Evolutionary conservation across 2,797 vertebrate genomes (phyloP), one percentile per base, ranked within the genome.

Genomic region (Tangara arthus): DNA sequence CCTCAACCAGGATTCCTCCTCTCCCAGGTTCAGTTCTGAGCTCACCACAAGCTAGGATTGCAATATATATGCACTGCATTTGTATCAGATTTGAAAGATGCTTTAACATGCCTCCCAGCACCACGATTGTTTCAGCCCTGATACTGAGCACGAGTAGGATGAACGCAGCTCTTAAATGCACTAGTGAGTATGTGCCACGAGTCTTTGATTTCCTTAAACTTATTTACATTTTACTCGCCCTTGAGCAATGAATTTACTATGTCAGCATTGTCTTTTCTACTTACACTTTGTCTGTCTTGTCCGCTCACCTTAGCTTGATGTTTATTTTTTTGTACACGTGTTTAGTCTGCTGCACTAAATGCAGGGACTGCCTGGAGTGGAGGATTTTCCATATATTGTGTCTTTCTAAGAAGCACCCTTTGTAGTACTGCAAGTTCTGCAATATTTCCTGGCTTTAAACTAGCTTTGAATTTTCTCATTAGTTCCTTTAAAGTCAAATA

Each of bases 61-160:
- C 95, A 91, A 86, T 59, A 68, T 87, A 90, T 69, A 69, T 17
- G 34, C 70, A 9, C 27, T 42, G 47, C 61, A 49, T 79, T 95
- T 96, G 87, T 86, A 96, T 95, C 91, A 87, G 82, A 96, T 97
- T 76, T 96, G 96, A 96, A 96, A 95, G 95, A 93, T 94, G 91
- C 93, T 95, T 96, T 96, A 95, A 97, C 89, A 90, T 96, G 95
- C 95, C 96, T 96, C 93, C 94, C 82, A 96, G 95, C 95, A 61
- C 26, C 82, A 76, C 2, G 26, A 64, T 68, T 93, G 93, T 70
- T 96, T 96, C 95, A 95, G 80, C 63, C 83, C 91, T 92, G 89
- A 96, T 95, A 94, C 82, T 52, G 80, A 95, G 84, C 89, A 73
- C 4, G 66, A 95, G 93, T 82, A 79, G 93, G 95, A 94, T 87